Percentiles rank a stretch among this genome's conserved stretches.
Evolutionary conservation across 2,888 invertebrate species (phyloP).

Genomic region (Microctonus brassicae): DNA sequence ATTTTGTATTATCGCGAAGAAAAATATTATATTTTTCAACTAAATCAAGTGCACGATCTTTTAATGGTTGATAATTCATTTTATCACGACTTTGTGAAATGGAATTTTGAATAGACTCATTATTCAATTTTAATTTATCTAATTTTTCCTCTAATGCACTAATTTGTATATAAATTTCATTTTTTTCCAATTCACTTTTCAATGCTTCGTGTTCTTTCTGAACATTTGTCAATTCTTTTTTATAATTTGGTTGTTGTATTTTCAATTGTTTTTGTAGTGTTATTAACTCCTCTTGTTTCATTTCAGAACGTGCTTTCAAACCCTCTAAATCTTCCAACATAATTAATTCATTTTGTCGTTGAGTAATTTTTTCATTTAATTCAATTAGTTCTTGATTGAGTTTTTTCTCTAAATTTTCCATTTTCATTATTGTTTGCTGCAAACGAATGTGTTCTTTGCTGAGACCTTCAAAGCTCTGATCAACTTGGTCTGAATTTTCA

Average conservation of each 20-base stretch:
- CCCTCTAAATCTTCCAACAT: slow-evolving; percentile 75
- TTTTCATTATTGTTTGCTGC: slow-evolving; percentile 67
- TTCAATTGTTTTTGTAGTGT: slow-evolving; percentile 71
- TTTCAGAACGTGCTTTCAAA: slow-evolving; percentile 73
- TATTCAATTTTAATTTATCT: slow-evolving; percentile 78
- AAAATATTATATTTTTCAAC: slow-evolving; percentile 73
- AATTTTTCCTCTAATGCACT: slow-evolving; percentile 79
- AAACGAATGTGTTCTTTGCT: slow-evolving; percentile 73
- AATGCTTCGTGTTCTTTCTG: slow-evolving; percentile 72
- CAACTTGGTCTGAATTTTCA: slow-evolving; percentile 68
- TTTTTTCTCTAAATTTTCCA: slow-evolving; percentile 70
- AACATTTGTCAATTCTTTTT: slow-evolving; percentile 71
- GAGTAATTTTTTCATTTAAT: slow-evolving; percentile 77
- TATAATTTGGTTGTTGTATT: slow-evolving; percentile 71
- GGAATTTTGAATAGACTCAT: slow-evolving; percentile 78
- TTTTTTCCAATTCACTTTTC: slow-evolving; percentile 75
- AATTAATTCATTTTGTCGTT: slow-evolving; percentile 76
- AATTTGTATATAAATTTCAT: slow-evolving; percentile 80
- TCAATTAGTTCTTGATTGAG: slow-evolving; percentile 75
- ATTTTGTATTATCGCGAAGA: slow-evolving; percentile 65
- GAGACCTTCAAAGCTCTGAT: slow-evolving; percentile 76
- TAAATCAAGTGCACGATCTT: slow-evolving; percentile 73
- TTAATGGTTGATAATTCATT: slow-evolving; percentile 77
- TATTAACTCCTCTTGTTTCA: slow-evolving; percentile 72
- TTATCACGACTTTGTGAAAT: slow-evolving; percentile 78